Base-by-base conservation (phyloP, 2,797 vertebrate species). In the Lutjanus argentimaculatus region DNA sequence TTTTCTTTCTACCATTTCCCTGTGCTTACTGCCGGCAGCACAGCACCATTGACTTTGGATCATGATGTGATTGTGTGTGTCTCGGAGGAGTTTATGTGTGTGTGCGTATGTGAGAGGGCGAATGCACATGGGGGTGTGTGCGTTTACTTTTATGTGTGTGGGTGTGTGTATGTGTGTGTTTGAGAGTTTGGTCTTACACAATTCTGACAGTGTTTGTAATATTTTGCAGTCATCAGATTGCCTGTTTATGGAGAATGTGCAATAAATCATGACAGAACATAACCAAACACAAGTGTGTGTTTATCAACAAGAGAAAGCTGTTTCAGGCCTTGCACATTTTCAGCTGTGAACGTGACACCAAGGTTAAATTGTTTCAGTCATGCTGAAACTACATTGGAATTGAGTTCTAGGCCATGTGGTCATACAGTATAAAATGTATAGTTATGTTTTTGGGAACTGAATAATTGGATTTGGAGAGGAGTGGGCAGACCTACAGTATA, bases 211-310 rank as follows among this genome's bases (percentile, higher is more conserved):
- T 94, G 92, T 94, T 94, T 93, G 90, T 87, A 92, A 91, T 94
- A 91, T 92, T 93, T 91, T 83, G 63, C 83, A 85, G 85, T 89
- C 91, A 85, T 92, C 87, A 84, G 77, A 84, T 83, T 84, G 89
- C 85, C 81, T 94, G 92, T 94, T 93, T 94, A 93, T 75, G 79
- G 82, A 86, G 88, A 79, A 48, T 45, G 71, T 80, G 85, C 91
- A 85, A 92, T 94, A 92, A 94, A 92, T 95, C 94, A 95, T 49
- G 82, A 74, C 78, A 55, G 86, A 93, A 88, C 80, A 83, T 86
- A 93, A 89, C 90, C 86, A 95, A 95, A 93, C 93, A 92, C 86
- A 91, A 90, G 76, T 63, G 79, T 81, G 86, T 93, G 92, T 92
- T 94, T 94, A 94, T 94, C 91, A 91, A 90, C 91, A 91, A 69